Evolutionary conservation across 2,113 vertebrate genomes (phyloP).

Genomic region (Butorides virescens): DNA sequence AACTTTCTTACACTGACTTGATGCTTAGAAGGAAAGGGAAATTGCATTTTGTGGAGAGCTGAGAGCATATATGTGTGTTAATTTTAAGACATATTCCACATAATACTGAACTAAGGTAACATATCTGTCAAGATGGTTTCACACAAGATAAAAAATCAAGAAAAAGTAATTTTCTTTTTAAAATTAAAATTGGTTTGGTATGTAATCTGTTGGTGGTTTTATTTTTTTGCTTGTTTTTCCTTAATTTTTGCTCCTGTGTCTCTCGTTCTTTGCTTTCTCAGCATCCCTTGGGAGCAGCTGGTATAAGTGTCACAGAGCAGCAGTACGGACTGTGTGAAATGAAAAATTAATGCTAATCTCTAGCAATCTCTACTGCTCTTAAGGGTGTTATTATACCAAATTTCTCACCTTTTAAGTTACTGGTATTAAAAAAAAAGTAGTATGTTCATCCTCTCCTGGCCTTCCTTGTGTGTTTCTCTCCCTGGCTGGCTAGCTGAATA

Average conservation of each 20-base stretch:
- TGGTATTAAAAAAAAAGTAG: accelerated
- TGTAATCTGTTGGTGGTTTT: background rate
- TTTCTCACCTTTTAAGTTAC: background rate
- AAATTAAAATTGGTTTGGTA: background rate
- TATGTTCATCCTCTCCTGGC: background rate
- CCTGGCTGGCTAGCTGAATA: background rate
- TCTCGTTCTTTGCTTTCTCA: background rate
- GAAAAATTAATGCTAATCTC: background rate
- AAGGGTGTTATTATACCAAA: background rate
- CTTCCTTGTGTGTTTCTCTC: background rate
- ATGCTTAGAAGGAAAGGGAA: background rate
- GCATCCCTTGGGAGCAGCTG: background rate
- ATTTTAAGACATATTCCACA: background rate
- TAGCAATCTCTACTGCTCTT: background rate
- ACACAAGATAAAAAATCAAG: background rate
- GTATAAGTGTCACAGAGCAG: background rate
- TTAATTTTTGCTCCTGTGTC: background rate
- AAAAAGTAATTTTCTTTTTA: background rate
- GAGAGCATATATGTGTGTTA: background rate
- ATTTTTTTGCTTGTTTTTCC: background rate
- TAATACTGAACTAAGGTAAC: background rate
- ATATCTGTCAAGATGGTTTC: background rate
- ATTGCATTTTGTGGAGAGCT: background rate
- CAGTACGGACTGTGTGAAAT: background rate
- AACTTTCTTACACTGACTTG: background rate